A percentile compares a stretch with the other conserved stretches of the same genome.
These are phyloP conservation scores for Lipophrys pholis DNA, from an alignment of 2,113 vertebrate species.

Conservation along the genomic window DNA sequence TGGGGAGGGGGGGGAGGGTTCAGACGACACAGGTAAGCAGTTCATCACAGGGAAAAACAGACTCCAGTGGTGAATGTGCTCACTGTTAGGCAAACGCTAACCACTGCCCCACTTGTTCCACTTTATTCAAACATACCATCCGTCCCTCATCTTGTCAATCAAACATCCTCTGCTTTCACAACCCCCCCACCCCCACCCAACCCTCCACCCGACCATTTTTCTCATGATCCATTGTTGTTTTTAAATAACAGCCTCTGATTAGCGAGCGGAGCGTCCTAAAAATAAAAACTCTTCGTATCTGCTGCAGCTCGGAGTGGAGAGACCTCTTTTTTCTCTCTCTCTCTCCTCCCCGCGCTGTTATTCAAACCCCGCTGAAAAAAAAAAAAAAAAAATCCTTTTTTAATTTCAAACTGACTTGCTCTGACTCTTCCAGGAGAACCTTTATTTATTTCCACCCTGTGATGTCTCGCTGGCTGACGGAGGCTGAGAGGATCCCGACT, in stretches of 20 bases:
- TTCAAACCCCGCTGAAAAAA: constrained; percentile 39
- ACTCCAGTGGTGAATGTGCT: too few relatives aligned
- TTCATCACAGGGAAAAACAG: too few relatives aligned
- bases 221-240: constrained; percentile 73
- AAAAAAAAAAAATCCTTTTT: constrained; percentile 28
- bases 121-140: constrained; percentile 51
- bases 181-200: constrained; percentile 19
- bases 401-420: constrained; percentile 61
- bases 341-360: constrained; percentile 35
- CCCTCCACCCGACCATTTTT: constrained; percentile 60
- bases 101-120: too few relatives aligned
- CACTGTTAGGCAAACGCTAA: too few relatives aligned
- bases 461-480: constrained; percentile 68
- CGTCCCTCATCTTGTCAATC: constrained; percentile 68
- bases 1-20: too few relatives aligned
- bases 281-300: constrained; percentile 62
- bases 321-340: not conserved
- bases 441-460: constrained; percentile 75
- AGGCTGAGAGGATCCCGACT: constrained; percentile 68
- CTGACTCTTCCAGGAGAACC: constrained; percentile 58
- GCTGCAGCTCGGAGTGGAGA: constrained; percentile 33
- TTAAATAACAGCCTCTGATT: constrained; percentile 73
- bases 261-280: constrained; percentile 58
- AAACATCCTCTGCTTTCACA: constrained; percentile 56
- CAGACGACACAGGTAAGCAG: too few relatives aligned